Conservation (phyloP, 2,888 invertebrate species). For the Cataglyphis rosenhaueri region DNA sequence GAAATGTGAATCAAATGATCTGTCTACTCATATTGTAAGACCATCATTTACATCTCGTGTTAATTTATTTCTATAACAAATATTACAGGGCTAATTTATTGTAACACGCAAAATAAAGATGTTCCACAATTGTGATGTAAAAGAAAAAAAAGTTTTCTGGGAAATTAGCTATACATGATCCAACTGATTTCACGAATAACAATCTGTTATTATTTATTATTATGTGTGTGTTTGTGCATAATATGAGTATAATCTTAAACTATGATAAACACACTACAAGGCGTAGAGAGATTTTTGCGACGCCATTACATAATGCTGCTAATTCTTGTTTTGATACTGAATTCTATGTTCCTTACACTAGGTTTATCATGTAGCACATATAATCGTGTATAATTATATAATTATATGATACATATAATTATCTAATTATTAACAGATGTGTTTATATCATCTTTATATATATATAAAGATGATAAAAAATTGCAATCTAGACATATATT, state of each 20-base stretch:
- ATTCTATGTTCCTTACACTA: conserved; percentile 51
- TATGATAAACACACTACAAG: conserved; percentile 59
- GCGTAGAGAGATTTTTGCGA: conserved; percentile 49
- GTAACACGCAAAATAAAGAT: conserved; percentile 18
- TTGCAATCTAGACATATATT: conserved; percentile 20
- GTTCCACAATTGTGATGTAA: neutral
- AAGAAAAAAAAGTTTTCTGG: conserved; percentile 14
- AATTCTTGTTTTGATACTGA: conserved; percentile 56
- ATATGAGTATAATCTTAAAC: conserved; percentile 60
- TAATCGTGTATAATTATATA: conserved; percentile 64
- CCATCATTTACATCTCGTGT: neutral
- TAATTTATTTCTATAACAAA: conserved; percentile 27
- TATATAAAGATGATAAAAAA: conserved; percentile 25
- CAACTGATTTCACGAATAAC: conserved; percentile 46
- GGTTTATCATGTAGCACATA: conserved; percentile 62
- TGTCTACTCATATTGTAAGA: conserved; percentile 2
- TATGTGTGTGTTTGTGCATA: conserved; percentile 50
- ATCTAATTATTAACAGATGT: conserved; percentile 57
- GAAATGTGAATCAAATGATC: conserved; percentile 30
- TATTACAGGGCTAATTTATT: neutral
- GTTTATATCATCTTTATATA: conserved; percentile 43
- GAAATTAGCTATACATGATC: conserved; percentile 3
- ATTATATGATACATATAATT: conserved; percentile 58
- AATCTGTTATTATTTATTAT: conserved; percentile 47
- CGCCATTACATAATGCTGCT: conserved; percentile 57